These are phyloP conservation scores for Ptychoptera albimana DNA, from an alignment of 2,888 invertebrate genomes.

Conservation along the genomic window DNA sequence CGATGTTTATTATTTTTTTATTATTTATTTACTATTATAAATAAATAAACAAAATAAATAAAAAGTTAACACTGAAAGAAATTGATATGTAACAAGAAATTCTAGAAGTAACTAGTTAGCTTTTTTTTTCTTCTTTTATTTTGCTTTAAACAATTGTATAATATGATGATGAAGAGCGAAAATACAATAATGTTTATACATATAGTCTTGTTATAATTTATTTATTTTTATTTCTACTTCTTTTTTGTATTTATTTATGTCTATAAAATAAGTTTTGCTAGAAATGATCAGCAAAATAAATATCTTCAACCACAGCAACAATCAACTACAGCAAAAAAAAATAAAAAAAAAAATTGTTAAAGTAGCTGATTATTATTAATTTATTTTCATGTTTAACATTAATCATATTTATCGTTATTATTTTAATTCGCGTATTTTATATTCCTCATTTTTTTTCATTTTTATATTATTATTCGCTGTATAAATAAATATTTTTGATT, in stretches of 20 bases:
- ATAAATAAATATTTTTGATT: too few species aligned
- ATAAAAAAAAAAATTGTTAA: not conserved
- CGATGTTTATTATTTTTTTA: not conserved
- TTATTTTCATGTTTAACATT: constrained; percentile 4
- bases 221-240: not conserved
- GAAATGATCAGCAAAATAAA: not conserved
- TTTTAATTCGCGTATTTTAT: too few species aligned
- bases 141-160: not conserved
- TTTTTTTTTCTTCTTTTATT: not conserved
- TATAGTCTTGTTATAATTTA: not conserved
- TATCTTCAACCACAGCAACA: too few species aligned
- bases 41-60: not conserved
- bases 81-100: not conserved
- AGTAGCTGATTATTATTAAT: constrained; percentile 6
- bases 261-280: too few species aligned
- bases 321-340: too few species aligned
- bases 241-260: not conserved
- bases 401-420: constrained; percentile 1
- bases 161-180: not conserved
- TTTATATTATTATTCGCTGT: too few species aligned
- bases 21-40: not conserved
- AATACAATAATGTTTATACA: not conserved
- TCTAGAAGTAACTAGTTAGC: not conserved
- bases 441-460: too few species aligned
- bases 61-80: not conserved